A percentile compares a stretch with the other conserved stretches of the same genome.
Conservation (phyloP, 37 sponge, comb jelly and placozoan species). For the Eunapius fragilis region DNA sequence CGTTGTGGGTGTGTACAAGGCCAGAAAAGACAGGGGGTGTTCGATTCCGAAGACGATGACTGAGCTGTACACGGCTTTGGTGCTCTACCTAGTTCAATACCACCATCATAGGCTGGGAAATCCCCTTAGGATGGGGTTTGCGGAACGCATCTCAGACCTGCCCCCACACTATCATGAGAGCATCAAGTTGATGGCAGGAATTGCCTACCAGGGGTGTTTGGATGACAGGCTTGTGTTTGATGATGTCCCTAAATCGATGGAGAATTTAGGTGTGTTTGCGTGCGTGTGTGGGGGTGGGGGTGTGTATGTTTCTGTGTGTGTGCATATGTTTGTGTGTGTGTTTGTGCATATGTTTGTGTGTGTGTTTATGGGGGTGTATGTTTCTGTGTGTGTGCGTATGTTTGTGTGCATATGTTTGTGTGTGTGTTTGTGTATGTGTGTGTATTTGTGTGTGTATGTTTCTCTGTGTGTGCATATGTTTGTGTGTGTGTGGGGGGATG, state of each 20-base stretch:
- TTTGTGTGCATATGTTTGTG: neutral
- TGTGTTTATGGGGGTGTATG: neutral
- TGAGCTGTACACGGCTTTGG: constrained; percentile 22
- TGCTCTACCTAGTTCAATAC: neutral
- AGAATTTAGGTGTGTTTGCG: neutral
- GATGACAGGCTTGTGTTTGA: neutral
- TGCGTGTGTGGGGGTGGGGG: neutral
- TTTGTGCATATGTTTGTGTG: neutral
- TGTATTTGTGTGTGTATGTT: neutral
- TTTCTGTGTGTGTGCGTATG: neutral
- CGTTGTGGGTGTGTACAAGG: constrained; percentile 1
- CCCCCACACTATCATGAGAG: neutral
- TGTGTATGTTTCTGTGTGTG: neutral
- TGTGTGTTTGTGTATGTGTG: neutral
- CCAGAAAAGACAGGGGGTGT: neutral
- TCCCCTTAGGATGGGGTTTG: neutral
- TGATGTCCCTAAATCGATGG: neutral
- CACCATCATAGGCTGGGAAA: neutral
- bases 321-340: neutral
- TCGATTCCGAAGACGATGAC: constrained; percentile 32
- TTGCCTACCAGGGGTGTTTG: neutral
- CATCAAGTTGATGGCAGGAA: neutral
- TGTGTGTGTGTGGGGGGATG: no score
- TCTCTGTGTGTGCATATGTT: neutral
- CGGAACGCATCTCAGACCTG: neutral